Conservation (phyloP, 2,113 vertebrate genomes). For the Smithornis capensis region DNA sequence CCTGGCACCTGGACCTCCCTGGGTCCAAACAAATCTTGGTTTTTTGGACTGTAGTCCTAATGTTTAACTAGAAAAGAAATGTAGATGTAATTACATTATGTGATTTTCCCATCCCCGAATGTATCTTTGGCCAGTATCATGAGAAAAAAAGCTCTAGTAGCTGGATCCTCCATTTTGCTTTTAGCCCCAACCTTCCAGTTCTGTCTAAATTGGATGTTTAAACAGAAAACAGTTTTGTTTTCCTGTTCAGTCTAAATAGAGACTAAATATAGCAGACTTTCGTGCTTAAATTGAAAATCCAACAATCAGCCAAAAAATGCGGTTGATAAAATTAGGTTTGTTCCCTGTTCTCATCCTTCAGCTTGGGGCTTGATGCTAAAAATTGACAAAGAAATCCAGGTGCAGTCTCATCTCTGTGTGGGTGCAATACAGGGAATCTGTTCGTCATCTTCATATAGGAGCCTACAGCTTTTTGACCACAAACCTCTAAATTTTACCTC, state of each 20-base stretch:
- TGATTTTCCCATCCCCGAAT: background rate
- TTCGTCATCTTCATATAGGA: background rate
- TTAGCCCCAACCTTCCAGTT: background rate
- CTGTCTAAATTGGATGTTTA: background rate
- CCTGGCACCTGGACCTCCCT: background rate
- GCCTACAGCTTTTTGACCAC: background rate
- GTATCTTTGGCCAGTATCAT: background rate
- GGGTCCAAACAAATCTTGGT: background rate
- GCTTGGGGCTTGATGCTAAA: background rate
- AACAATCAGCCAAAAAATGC: background rate
- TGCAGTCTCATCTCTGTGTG: background rate
- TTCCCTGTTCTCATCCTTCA: background rate
- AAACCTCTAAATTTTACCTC: background rate
- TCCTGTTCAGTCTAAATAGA: background rate
- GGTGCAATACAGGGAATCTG: background rate
- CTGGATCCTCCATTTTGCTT: background rate
- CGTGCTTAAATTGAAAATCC: background rate
- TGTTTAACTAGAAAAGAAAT: background rate
- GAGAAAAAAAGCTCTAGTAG: background rate
- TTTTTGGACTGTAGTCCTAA: background rate
- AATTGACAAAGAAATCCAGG: background rate
- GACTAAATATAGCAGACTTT: background rate
- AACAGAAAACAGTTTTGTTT: background rate
- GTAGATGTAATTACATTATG: background rate
- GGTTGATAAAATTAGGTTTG: background rate